phyloP scores from a whole-genome alignment of 2,113 vertebrate species.

The Microcebus ravelobensis region DNA sequence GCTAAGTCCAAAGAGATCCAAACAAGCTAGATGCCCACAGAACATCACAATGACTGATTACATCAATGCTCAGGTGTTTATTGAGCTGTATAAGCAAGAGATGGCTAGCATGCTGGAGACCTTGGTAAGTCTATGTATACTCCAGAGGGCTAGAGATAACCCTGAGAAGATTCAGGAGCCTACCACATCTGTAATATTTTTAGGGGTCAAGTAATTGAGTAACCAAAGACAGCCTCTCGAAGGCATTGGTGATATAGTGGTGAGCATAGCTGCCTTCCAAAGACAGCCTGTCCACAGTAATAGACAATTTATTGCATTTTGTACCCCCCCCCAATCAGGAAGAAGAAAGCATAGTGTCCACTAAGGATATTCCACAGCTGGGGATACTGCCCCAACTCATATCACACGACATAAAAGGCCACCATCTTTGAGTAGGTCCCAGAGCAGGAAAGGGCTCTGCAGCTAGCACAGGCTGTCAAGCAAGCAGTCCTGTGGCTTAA shows the following conservation, averaged over 20 bases:
- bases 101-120: neutral
- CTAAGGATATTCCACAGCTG: neutral
- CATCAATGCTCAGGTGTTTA: neutral
- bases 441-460: neutral
- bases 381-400: neutral
- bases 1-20: neutral
- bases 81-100: neutral
- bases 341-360: neutral
- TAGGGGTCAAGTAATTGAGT: neutral
- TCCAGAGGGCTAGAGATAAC: neutral
- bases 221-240: neutral
- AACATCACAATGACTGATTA: neutral
- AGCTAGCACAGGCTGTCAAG: neutral
- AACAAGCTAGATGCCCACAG: neutral
- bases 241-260: constrained; percentile 86
- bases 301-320: neutral
- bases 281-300: neutral
- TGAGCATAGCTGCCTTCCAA: constrained; percentile 90
- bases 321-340: neutral
- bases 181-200: neutral
- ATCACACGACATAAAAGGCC: neutral
- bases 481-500: neutral
- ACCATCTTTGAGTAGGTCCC: neutral
- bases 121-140: neutral
- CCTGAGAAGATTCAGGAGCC: neutral